phyloP scores from a whole-genome alignment of 2,113 vertebrate genomes.

The Tiliqua scincoides region DNA sequence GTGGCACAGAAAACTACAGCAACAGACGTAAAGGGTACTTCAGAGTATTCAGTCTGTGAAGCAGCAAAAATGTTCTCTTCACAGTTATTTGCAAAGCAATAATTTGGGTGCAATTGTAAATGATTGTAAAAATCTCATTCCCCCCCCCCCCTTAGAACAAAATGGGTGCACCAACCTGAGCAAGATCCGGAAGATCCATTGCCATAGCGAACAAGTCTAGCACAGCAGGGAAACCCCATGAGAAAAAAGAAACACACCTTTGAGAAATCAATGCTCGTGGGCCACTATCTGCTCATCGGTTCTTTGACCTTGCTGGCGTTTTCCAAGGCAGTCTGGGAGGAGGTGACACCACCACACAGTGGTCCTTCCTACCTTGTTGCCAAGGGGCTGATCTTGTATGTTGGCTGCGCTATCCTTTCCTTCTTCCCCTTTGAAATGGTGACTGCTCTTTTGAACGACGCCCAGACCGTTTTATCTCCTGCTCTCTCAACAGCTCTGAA shows the following conservation, averaged over 20 bases:
- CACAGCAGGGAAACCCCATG: too few relatives aligned
- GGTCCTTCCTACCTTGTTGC: not conserved
- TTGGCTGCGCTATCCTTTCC: not conserved
- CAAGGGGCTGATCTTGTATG: not conserved
- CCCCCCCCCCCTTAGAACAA: too few relatives aligned
- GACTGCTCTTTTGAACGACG: not conserved
- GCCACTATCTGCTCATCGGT: not conserved
- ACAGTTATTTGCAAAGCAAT: not conserved
- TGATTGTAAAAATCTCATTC: not conserved
- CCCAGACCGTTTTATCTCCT: conserved; percentile 31
- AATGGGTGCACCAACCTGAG: not conserved
- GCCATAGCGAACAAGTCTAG: not conserved
- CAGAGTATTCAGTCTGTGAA: not conserved
- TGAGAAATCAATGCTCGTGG: too few relatives aligned
- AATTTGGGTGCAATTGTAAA: not conserved
- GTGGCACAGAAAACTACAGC: not conserved
- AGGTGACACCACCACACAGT: not conserved
- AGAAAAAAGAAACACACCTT: too few relatives aligned
- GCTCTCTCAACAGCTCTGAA: conserved; percentile 21
- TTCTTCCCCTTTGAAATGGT: conserved; percentile 2
- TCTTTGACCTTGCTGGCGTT: not conserved
- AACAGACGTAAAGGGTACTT: not conserved
- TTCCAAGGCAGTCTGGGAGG: not conserved
- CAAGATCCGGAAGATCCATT: not conserved
- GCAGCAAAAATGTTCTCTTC: not conserved